phyloP scores from a whole-genome alignment of 2,888 invertebrate species.

The Lasioglossum marginatum region DNA sequence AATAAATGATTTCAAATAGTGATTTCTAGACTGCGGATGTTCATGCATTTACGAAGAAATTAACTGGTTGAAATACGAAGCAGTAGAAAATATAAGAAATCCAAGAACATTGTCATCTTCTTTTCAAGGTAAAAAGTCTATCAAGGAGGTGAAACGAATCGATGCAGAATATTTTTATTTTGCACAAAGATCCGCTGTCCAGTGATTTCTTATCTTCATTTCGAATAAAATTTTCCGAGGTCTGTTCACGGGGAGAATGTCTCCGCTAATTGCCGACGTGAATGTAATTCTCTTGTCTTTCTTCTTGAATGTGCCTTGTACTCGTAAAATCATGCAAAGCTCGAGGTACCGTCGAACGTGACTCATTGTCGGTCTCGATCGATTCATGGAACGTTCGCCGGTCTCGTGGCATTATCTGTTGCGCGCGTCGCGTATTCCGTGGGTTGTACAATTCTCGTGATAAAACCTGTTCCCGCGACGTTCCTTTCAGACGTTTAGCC shows the following conservation, averaged over 20 bases:
- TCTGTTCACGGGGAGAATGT: too few relatives aligned
- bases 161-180: too few relatives aligned
- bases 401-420: slow-evolving; percentile 17
- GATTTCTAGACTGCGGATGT: too few relatives aligned
- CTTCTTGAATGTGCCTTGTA: neutral
- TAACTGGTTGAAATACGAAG: too few relatives aligned
- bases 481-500: neutral
- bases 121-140: too few relatives aligned
- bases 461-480: neutral
- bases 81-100: too few relatives aligned
- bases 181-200: too few relatives aligned
- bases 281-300: neutral
- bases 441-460: slow-evolving; percentile 26
- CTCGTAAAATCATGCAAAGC: neutral
- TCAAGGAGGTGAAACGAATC: too few relatives aligned
- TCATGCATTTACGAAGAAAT: too few relatives aligned
- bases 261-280: neutral
- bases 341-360: neutral
- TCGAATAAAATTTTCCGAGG: neutral
- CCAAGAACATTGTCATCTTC: too few relatives aligned
- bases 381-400: neutral
- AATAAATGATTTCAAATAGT: too few relatives aligned
- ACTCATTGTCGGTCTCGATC: slow-evolving; percentile 2
- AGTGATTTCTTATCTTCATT: neutral
- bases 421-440: neutral